A percentile compares a stretch with the other conserved stretches of the same genome.
Evolutionary conservation across 1,140 invertebrate genomes (phyloP).

Genomic region (Brevipalpus yothersi): DNA sequence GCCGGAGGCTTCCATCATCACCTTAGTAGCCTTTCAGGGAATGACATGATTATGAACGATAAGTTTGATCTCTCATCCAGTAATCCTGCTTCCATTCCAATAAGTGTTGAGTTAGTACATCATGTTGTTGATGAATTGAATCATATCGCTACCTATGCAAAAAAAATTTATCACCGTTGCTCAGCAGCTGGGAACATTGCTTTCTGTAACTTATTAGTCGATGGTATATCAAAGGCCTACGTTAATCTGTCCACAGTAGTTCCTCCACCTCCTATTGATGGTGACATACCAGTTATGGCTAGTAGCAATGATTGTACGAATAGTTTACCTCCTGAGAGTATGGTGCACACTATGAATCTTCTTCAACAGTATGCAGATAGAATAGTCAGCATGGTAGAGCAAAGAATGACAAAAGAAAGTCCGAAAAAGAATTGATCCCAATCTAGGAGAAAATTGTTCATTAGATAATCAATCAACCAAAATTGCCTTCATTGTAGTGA

Average conservation of each 20-base stretch:
- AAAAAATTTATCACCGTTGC: slow-evolving; percentile 5
- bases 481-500: too few species aligned
- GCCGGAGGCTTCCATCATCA: neutral
- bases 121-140: slow-evolving; percentile 9
- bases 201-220: neutral
- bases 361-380: slow-evolving; percentile 38
- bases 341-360: slow-evolving; percentile 24
- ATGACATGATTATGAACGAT: neutral
- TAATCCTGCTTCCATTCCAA: slow-evolving; percentile 1
- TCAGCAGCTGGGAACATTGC: slow-evolving; percentile 4
- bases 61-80: neutral
- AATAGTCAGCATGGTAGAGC: slow-evolving; percentile 32
- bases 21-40: neutral
- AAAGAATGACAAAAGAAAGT: slow-evolving; percentile 23
- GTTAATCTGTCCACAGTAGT: neutral
- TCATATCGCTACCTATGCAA: slow-evolving; percentile 3
- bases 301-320: neutral
- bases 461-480: neutral
- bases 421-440: neutral
- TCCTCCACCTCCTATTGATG: neutral
- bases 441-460: neutral
- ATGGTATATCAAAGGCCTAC: slow-evolving; percentile 2
- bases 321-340: slow-evolving; percentile 7
- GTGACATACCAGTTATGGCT: neutral
- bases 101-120: slow-evolving; percentile 4